These are phyloP conservation scores for Myiozetetes cayanensis DNA, from an alignment of 2,113 vertebrate genomes.

Conservation along the genomic window DNA sequence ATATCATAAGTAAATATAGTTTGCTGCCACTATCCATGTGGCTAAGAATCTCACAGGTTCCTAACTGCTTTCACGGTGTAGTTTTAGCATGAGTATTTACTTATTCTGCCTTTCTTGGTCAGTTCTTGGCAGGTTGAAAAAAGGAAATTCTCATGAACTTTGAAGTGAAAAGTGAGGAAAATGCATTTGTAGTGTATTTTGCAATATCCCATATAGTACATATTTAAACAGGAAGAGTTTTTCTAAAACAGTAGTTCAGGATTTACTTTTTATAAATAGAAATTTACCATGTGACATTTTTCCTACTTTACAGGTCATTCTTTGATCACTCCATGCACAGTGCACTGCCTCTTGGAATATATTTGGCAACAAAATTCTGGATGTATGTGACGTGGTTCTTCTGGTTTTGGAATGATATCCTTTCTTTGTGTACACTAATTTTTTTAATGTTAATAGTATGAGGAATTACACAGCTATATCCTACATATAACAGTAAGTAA, in stretches of 20 bases:
- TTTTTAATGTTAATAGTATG: background rate
- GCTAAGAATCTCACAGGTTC: background rate
- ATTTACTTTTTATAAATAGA: background rate
- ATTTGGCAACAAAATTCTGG: constrained; percentile 99
- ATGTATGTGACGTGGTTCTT: constrained; percentile 99
- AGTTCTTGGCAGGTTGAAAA: background rate
- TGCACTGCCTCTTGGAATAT: constrained; percentile 96
- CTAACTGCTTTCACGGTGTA: background rate
- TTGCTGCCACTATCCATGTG: background rate
- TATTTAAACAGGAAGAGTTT: background rate
- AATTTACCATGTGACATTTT: background rate
- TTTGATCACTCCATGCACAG: constrained; percentile 99
- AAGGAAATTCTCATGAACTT: background rate
- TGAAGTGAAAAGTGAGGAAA: background rate
- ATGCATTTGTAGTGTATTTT: background rate
- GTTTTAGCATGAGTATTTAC: background rate
- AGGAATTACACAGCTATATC: background rate
- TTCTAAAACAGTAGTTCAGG: background rate
- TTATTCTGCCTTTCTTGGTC: background rate
- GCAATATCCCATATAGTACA: background rate
- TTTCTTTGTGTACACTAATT: constrained; percentile 66
- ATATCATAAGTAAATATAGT: background rate
- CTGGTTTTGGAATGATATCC: constrained; percentile 99
- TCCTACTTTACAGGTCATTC: constrained; percentile 84
- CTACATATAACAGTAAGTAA: background rate